Percentiles rank a stretch among this genome's conserved stretches.
Evolutionary conservation across 2,113 vertebrate species (phyloP).

Genomic region (Psammodynastes pulverulentus): DNA sequence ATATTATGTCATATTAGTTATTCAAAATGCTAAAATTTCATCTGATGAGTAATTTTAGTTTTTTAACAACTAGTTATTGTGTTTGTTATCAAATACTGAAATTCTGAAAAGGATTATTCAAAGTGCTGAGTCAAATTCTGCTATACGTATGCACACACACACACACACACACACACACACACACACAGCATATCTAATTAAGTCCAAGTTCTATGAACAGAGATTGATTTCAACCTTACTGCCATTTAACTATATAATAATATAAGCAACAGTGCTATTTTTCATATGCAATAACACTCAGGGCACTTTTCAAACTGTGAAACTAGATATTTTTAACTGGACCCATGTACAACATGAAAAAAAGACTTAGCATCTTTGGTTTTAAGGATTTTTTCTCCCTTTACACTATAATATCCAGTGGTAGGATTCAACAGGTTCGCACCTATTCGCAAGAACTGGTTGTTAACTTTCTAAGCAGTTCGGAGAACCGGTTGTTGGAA

Average conservation of each 20-base stretch:
- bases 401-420: neutral
- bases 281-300: neutral
- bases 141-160: too few species aligned
- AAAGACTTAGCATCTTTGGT: neutral
- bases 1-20: neutral
- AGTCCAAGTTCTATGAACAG: neutral
- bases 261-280: neutral
- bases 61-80: neutral
- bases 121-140: neutral
- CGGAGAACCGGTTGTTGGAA: too few species aligned
- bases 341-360: neutral
- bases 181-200: neutral
- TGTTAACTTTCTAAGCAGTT: too few species aligned
- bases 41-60: neutral
- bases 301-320: neutral
- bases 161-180: too few species aligned
- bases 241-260: neutral
- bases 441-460: too few species aligned
- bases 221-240: neutral
- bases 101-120: neutral
- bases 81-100: neutral
- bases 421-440: too few species aligned
- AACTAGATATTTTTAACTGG: neutral
- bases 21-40: neutral
- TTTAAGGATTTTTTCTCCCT: neutral